These are phyloP conservation scores for Phyllostomus hastatus DNA, from an alignment of 2,113 vertebrate genomes.

Conservation along the genomic window DNA sequence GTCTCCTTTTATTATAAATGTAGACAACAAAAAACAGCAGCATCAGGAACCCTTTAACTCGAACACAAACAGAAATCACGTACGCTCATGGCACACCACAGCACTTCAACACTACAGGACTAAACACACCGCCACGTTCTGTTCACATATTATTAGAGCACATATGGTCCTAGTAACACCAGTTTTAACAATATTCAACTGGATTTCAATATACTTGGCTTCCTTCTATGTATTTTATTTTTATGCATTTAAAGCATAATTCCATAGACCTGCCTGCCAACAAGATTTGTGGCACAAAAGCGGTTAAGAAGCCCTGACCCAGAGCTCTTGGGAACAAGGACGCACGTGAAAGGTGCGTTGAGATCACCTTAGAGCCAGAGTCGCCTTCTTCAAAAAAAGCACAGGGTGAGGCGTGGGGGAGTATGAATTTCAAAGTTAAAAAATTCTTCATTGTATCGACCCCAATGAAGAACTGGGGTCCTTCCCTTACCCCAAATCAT, in stretches of 20 bases:
- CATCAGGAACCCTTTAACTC: neutral
- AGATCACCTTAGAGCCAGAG: neutral
- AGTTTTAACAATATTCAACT: conserved; percentile 12
- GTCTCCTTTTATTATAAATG: neutral
- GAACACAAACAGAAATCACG: neutral
- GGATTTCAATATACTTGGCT: conserved; percentile 22
- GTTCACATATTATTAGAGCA: neutral
- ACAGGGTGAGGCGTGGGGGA: no score
- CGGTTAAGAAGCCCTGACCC: neutral
- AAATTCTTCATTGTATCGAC: neutral
- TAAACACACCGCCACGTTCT: neutral
- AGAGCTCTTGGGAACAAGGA: neutral
- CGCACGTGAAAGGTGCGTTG: neutral
- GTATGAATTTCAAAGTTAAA: neutral
- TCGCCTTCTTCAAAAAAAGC: neutral
- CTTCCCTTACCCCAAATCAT: neutral
- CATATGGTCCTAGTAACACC: neutral
- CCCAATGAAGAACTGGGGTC: no score
- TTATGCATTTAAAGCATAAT: conserved; percentile 15
- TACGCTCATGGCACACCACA: neutral
- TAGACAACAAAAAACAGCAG: neutral
- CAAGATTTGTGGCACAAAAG: neutral
- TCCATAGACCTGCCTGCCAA: neutral
- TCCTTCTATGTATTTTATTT: neutral
- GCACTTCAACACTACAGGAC: neutral